phyloP scores from a whole-genome alignment of 1,140 invertebrate genomes.

The Lethocerus indicus region DNA sequence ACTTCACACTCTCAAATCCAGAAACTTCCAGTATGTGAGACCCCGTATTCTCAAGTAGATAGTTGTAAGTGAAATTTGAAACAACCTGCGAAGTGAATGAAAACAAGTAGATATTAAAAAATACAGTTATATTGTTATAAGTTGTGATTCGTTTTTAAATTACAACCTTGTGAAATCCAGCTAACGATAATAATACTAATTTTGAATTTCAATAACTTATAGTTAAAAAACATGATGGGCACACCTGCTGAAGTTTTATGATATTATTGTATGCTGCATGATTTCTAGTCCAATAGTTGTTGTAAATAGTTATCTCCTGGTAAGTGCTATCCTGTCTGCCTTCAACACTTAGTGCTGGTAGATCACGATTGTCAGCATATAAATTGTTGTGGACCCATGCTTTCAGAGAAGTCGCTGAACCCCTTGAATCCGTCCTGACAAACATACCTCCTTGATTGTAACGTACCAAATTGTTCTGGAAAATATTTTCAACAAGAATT shows the following conservation, averaged over 20 bases:
- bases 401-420: conserved; percentile 68
- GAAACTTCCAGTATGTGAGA: conserved; percentile 79
- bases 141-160: no score
- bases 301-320: conserved; percentile 73
- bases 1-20: conserved; percentile 78
- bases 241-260: conserved; percentile 53
- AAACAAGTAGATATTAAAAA: not conserved
- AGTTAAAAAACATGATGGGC: no score
- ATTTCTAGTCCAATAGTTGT: conserved; percentile 81
- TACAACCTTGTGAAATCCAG: not conserved
- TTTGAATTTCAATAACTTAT: not conserved
- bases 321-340: conserved; percentile 77
- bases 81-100: conserved; percentile 39
- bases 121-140: no score
- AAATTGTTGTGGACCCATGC: conserved; percentile 83
- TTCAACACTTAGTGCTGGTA: conserved; percentile 62
- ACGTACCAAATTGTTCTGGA: conserved; percentile 74
- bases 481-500: conserved; percentile 18
- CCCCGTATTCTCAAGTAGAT: conserved; percentile 77
- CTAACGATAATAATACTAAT: not conserved
- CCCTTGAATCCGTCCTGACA: conserved; percentile 73
- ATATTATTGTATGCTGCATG: conserved; percentile 57
- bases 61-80: conserved; percentile 88
- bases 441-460: conserved; percentile 77
- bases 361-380: conserved; percentile 72